These are phyloP conservation scores for Fukomys damarensis DNA, from an alignment of 2,113 vertebrate genomes.

Conservation along the genomic window DNA sequence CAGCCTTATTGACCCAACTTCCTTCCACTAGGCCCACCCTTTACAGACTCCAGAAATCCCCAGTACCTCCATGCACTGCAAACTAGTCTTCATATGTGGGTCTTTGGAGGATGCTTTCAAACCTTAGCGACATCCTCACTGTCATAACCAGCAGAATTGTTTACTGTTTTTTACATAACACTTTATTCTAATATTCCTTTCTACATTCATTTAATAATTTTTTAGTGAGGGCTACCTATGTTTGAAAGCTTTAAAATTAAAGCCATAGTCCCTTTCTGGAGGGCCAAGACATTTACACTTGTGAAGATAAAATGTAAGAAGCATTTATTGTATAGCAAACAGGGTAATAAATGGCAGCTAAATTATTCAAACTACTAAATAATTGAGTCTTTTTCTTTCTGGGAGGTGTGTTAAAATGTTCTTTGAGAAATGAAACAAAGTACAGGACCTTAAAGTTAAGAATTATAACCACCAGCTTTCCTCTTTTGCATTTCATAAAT, in stretches of 20 bases:
- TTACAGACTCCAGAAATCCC: background rate
- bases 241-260: background rate
- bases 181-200: background rate
- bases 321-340: background rate
- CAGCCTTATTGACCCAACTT: background rate
- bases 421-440: constrained; percentile 18
- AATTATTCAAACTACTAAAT: background rate
- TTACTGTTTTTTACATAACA: background rate
- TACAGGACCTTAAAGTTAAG: background rate
- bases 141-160: background rate
- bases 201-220: background rate
- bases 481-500: constrained; percentile 38
- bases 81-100: too few relatives aligned
- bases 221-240: background rate
- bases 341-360: background rate
- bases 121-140: background rate
- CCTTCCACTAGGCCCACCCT: background rate
- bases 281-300: background rate
- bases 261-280: background rate
- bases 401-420: background rate
- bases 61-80: too few relatives aligned
- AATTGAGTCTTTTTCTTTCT: background rate
- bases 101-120: too few relatives aligned
- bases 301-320: constrained; percentile 1
- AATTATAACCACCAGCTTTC: background rate